Evolutionary conservation across 92 coral and sea anemone genomes (phyloP).

Genomic region (Zoanthus solanderi): DNA sequence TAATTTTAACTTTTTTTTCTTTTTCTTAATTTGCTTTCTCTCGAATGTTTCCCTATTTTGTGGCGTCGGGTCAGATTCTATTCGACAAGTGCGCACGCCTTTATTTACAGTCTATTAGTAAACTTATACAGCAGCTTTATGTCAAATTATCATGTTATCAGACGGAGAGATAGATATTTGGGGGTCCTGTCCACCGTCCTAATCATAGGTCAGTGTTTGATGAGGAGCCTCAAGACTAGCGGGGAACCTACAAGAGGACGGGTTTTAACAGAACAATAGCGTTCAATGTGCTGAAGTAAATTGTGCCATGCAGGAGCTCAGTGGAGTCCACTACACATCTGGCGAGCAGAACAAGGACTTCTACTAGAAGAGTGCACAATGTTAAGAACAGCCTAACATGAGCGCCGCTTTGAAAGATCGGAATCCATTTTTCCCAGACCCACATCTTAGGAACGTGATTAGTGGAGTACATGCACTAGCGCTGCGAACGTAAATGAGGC

Average conservation of each 20-base stretch:
- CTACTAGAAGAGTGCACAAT: constrained; percentile 49
- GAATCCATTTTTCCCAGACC: constrained; percentile 46
- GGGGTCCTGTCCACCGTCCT: constrained; percentile 71
- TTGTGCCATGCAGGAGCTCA: constrained; percentile 62
- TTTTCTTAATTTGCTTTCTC: not conserved
- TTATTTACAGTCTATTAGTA: not conserved
- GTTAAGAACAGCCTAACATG: constrained; percentile 48
- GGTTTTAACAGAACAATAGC: constrained; percentile 51
- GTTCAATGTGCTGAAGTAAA: constrained; percentile 61
- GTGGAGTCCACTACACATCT: constrained; percentile 48
- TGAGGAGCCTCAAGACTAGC: constrained; percentile 53
- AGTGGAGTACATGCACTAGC: not conserved
- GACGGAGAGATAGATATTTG: constrained; percentile 68
- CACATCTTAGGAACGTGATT: not conserved
- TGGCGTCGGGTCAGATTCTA: constrained; percentile 45
- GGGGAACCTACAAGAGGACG: constrained; percentile 38
- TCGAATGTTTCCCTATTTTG: constrained; percentile 55
- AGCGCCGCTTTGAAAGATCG: constrained; percentile 28
- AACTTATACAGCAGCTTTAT: constrained; percentile 17
- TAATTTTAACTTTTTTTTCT: too few species aligned
- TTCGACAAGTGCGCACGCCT: constrained; percentile 22
- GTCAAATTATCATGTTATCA: constrained; percentile 50
- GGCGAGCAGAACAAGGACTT: constrained; percentile 64
- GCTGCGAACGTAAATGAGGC: not conserved
- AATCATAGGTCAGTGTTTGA: constrained; percentile 68